These are phyloP conservation scores for Apostichopus parvimensis DNA, from an alignment of 35 echinoderm and acorn worm genomes.

Conservation along the genomic window DNA sequence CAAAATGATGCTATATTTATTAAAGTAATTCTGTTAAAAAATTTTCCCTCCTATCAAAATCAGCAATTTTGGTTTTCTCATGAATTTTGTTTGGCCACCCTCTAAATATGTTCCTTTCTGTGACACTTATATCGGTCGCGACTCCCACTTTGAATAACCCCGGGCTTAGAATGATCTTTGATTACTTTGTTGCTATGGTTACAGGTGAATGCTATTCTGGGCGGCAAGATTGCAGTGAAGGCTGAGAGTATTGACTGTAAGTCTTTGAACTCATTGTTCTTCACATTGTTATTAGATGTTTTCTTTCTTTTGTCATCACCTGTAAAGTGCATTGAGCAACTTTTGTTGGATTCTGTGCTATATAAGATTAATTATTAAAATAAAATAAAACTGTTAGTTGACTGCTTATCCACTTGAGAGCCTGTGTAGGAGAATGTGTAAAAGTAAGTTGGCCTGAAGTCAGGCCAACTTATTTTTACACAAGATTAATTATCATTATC, in stretches of 20 bases:
- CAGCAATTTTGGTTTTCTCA: background rate
- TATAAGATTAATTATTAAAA: too few relatives aligned
- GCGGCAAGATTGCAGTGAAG: conserved; percentile 66
- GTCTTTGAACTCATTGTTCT: background rate
- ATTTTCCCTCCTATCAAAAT: background rate
- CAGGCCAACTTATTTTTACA: too few relatives aligned
- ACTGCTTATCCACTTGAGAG: too few relatives aligned
- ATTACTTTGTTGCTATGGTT: background rate
- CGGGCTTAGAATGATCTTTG: background rate
- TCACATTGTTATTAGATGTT: too few relatives aligned
- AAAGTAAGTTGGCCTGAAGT: too few relatives aligned
- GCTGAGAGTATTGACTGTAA: conserved; percentile 84
- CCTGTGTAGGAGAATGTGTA: too few relatives aligned
- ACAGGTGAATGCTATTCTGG: conserved; percentile 79
- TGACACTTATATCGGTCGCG: background rate
- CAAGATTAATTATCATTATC: background rate
- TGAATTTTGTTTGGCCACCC: too few relatives aligned
- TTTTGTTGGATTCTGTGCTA: background rate
- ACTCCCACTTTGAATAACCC: background rate
- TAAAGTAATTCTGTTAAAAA: too few relatives aligned
- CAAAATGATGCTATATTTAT: too few relatives aligned
- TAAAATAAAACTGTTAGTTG: too few relatives aligned
- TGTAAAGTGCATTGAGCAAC: background rate
- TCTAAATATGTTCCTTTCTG: background rate
- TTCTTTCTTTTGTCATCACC: background rate